Evolutionary conservation across 2,797 vertebrate species (phyloP).

Genomic region (Streptopelia turtur): DNA sequence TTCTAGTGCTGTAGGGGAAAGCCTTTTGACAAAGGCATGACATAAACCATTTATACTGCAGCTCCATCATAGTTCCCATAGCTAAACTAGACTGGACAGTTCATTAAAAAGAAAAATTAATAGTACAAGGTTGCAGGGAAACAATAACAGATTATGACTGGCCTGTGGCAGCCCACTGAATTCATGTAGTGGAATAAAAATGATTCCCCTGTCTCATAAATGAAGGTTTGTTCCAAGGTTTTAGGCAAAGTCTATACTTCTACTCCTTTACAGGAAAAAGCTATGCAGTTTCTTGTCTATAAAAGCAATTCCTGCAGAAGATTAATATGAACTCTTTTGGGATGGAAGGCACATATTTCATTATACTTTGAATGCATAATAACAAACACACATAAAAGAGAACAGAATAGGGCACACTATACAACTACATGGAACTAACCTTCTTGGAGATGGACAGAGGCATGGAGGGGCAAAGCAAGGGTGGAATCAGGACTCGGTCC

Average conservation of each 20-base stretch:
- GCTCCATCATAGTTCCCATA: conserved; percentile 71
- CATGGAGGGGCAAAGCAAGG: not conserved
- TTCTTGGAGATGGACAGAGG: not conserved
- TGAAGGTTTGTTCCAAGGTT: conserved; percentile 41
- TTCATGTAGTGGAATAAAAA: conserved; percentile 63
- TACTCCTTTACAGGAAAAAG: conserved; percentile 7
- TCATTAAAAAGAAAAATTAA: conserved; percentile 86
- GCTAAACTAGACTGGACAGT: conserved; percentile 78
- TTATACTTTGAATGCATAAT: not conserved
- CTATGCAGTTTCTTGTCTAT: not conserved
- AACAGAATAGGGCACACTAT: not conserved
- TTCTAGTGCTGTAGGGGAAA: conserved; percentile 65
- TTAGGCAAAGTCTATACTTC: not conserved
- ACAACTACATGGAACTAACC: not conserved
- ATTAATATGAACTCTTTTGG: not conserved
- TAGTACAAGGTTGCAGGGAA: conserved; percentile 77
- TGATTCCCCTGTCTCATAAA: conserved; percentile 34
- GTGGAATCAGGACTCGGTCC: not conserved
- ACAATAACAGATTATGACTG: conserved; percentile 78
- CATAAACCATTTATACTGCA: conserved; percentile 79
- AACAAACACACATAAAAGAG: not conserved
- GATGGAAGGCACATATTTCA: not conserved
- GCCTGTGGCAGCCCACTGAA: conserved; percentile 66
- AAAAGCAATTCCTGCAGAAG: not conserved
- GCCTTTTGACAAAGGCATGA: conserved; percentile 73